Conservation (phyloP, 2,888 invertebrate species). For the Ptychoptera contaminata region DNA sequence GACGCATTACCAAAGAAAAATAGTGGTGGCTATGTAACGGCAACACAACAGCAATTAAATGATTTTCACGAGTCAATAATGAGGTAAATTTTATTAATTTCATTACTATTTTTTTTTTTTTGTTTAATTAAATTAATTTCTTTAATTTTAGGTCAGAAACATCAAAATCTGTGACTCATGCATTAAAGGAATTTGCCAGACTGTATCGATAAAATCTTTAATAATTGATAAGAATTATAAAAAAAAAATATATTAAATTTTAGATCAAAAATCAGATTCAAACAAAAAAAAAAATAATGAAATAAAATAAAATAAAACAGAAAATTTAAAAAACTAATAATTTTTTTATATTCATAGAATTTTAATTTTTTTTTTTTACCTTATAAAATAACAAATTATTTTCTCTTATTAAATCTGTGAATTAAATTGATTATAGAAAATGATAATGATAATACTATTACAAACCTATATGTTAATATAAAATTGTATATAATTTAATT, state of each 20-base stretch:
- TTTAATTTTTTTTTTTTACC: neutral
- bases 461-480: too few relatives aligned
- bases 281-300: neutral
- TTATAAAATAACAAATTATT: neutral
- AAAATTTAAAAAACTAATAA: neutral
- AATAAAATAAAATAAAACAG: neutral
- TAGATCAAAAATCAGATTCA: neutral
- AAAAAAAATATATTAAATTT: neutral
- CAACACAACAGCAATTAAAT: constrained; percentile 66
- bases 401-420: too few relatives aligned
- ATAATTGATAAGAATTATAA: neutral
- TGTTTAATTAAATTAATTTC: constrained; percentile 8
- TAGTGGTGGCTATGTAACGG: constrained; percentile 53
- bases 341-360: neutral
- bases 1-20: constrained; percentile 59
- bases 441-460: too few relatives aligned
- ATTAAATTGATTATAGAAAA: too few relatives aligned
- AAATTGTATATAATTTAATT: too few relatives aligned
- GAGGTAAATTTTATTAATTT: constrained; percentile 37
- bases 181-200: constrained; percentile 70
- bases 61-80: constrained; percentile 65
- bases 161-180: constrained; percentile 59
- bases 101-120: constrained; percentile 4
- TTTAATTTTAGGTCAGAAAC: constrained; percentile 51
- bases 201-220: constrained; percentile 56